These are phyloP conservation scores for Seladonia tumulorum DNA, from an alignment of 2,888 invertebrate genomes.

Conservation along the genomic window DNA sequence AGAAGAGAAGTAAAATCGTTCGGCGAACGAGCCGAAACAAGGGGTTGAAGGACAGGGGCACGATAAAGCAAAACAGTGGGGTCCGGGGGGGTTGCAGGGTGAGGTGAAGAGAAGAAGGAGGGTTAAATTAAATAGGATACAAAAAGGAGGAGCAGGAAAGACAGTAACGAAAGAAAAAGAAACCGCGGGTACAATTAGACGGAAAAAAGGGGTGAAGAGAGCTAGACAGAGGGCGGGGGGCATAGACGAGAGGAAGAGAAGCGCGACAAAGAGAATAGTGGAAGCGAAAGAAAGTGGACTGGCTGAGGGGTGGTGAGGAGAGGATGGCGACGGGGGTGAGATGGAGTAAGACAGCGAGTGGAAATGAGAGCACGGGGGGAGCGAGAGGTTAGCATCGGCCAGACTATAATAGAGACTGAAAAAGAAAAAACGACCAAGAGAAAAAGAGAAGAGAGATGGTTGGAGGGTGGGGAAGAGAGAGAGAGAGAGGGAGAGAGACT, in stretches of 20 bases:
- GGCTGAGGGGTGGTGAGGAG: not conserved
- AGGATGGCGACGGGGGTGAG: not conserved
- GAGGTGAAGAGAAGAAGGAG: not conserved
- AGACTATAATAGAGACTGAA: constrained; percentile 56
- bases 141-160: constrained; percentile 28
- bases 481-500: constrained; percentile 18
- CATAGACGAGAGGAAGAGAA: not conserved
- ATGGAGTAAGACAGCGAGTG: constrained; percentile 31
- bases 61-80: constrained; percentile 3
- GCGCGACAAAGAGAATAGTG: constrained; percentile 43
- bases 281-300: constrained; percentile 29
- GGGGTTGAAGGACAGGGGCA: constrained; percentile 12
- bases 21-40: constrained; percentile 11
- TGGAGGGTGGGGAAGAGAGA: constrained; percentile 32
- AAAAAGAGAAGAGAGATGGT: constrained; percentile 25
- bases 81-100: not conserved
- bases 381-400: constrained; percentile 11
- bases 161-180: constrained; percentile 27
- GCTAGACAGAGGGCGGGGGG: not conserved
- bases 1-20: constrained; percentile 5
- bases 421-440: constrained; percentile 44
- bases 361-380: constrained; percentile 21
- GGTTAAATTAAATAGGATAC: constrained; percentile 45
- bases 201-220: constrained; percentile 11
- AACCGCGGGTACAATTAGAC: constrained; percentile 46